Base-by-base conservation (phyloP, 2,797 vertebrate genomes). In the Tenualosa ilisha region DNA sequence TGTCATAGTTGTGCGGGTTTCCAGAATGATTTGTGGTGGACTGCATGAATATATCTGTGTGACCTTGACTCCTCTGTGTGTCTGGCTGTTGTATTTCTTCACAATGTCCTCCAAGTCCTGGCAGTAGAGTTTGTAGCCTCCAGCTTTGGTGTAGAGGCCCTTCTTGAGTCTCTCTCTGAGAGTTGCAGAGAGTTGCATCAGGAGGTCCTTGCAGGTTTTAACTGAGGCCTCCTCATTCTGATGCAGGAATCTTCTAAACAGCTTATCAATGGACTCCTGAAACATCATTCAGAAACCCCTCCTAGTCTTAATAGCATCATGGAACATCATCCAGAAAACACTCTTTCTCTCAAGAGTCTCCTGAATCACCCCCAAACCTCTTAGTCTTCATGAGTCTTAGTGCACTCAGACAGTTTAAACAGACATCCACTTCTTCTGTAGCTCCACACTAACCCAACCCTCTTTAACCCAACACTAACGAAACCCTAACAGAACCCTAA, bases 171-270 rank as follows among this genome's bases (percentile, higher is more conserved):
- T 46, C 4, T 79, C 20, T 40, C 20, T 79, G 40, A 79, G 72
- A 0, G 37, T 5, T 7, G 17, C 72, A 79, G 72, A 79, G 6
- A 79, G 72, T 3, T 9, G 6, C 7, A 9, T 20, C 6, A 79
- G 40, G 5, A 79, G 20, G 15, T 46, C 72, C 72, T 7, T 17
- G 8, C 72, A 46, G 5, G 43, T 15, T 6, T 6, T 40, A 6
- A 22, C 72, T 12, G 72, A 79, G 6, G 37, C 37, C 72, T 79
- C 37, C 72, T 79, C 72, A 46, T 79, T 79, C 72, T 46, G 72
- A 17, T 22, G 72, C 72, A 79, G 37, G 40, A 79, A 79, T 40
- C 72, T 22, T 20, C 17, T 22, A 40, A 79, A 79, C 37, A 79
- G 40, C 37, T 46, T n/a, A 8, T 46, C 9, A 17, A 79, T 3